Evolutionary conservation across 2,888 invertebrate species (phyloP), one percentile per base, ranked within the genome.

Genomic region (Trypoxylon attenuatum): DNA sequence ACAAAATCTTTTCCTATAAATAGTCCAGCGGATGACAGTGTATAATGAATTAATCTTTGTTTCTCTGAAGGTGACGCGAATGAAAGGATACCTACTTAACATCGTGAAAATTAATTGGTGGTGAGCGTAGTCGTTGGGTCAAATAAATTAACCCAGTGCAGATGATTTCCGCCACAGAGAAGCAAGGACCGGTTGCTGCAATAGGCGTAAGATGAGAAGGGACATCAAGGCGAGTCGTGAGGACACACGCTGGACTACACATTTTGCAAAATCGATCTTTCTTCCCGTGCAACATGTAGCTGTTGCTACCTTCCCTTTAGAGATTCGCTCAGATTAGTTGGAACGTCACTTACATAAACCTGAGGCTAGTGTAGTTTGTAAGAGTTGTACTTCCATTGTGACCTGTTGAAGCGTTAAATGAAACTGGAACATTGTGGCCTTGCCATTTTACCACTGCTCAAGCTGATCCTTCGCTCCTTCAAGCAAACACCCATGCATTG

Each of bases 91-190:
- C n/a, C 43, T 61, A 62, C 33, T 72, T 61, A 55, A 65, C 55
- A 51, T 61, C 58, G 43, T 53, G 69, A 59, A 72, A 60, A 69
- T 56, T 76, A 79, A 79, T 79, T 79, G 76, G 64, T 64, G 63
- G 58, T 46, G 61, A 66, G 61, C 67, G 45, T 62, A 66, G 66
- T 66, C 56, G 70, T 29, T 73, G 73, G 82, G 82, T 84, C 80
- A 84, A 84, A 84, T 84, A 79, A 83, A 84, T 84, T 84, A 82
- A 84, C 84, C 83, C 76, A 72, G 49, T 61, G 47, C 21, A 33
- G 58, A 47, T 51, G 60, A 50, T 53, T 53, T 47, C 39, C 55
- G 42, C 49, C 50, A 50, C 56, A 50, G 65, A 49, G 39, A 56
- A 18, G 42, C 27, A 15, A 56, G 53, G 63, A 50, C 59, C 55